Percentiles rank a stretch among this genome's conserved stretches.
Conservation (phyloP, 2,797 vertebrate species). For the Lates japonicus region DNA sequence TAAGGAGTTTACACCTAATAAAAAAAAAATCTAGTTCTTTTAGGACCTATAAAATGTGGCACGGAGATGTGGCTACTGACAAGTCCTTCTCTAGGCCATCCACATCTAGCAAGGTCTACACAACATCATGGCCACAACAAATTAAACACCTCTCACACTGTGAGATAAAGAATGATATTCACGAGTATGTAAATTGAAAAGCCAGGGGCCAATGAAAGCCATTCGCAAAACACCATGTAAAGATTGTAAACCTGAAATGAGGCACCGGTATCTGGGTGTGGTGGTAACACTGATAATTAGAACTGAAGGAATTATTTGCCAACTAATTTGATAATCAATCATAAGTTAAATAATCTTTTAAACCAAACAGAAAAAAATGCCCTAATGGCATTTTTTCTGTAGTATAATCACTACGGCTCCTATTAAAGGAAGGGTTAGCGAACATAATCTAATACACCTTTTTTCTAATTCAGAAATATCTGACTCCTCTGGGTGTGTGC, state of each 20-base stretch:
- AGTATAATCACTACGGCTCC: too few species aligned
- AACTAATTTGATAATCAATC: not conserved
- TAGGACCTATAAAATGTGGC: not conserved
- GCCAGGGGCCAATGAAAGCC: not conserved
- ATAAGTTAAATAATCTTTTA: too few species aligned
- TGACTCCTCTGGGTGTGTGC: too few species aligned
- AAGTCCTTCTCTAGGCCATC: not conserved
- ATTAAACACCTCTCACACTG: slow-evolving; percentile 3
- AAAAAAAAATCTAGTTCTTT: not conserved
- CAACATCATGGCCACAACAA: not conserved
- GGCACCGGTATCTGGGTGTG: not conserved
- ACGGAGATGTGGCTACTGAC: not conserved
- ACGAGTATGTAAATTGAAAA: not conserved
- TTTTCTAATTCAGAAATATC: too few species aligned
- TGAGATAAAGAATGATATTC: not conserved
- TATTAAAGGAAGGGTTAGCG: too few species aligned
- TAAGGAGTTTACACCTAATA: not conserved
- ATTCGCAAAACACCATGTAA: not conserved
- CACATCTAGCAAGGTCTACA: slow-evolving; percentile 7
- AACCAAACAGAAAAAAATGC: too few species aligned
- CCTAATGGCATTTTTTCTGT: too few species aligned
- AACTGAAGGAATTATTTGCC: not conserved
- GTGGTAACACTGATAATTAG: not conserved
- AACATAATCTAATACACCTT: too few species aligned
- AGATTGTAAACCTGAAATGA: not conserved